Evolutionary conservation across 2,888 invertebrate genomes (phyloP).

Genomic region (Dasypogon diadema): DNA sequence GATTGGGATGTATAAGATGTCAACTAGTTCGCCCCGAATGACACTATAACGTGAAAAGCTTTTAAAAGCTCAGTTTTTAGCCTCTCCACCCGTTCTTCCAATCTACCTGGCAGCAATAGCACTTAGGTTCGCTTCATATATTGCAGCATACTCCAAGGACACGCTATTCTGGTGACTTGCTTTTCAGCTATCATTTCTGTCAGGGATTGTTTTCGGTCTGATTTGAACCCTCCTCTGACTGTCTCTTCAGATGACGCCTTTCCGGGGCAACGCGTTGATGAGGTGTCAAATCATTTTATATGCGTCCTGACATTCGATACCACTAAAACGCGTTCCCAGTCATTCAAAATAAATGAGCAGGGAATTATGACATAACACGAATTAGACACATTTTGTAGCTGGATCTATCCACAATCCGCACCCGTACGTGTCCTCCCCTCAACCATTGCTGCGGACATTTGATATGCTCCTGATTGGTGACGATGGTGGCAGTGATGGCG

Average conservation of each 20-base stretch:
- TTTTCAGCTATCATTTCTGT: constrained; percentile 23
- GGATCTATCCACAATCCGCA: constrained; percentile 12
- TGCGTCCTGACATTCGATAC: constrained; percentile 54
- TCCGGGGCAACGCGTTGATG: constrained; percentile 21
- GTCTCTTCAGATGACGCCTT: constrained; percentile 12
- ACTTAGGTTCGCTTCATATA: too few species aligned
- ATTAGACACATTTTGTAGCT: constrained; percentile 57
- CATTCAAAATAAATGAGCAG: constrained; percentile 55
- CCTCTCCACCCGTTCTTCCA: neutral
- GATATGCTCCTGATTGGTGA: constrained; percentile 51
- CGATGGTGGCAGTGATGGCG: constrained; percentile 30
- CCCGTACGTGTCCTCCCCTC: neutral
- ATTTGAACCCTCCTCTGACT: constrained; percentile 30
- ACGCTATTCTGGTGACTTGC: constrained; percentile 13
- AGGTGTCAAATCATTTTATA: constrained; percentile 53
- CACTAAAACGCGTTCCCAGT: constrained; percentile 48
- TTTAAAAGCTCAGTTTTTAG: constrained; percentile 50
- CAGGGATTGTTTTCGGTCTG: constrained; percentile 32
- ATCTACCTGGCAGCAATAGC: neutral
- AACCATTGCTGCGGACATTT: constrained; percentile 24
- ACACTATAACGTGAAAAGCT: constrained; percentile 46
- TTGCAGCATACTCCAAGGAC: neutral
- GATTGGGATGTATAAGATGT: constrained; percentile 25
- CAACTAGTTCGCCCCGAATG: constrained; percentile 45
- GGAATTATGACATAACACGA: constrained; percentile 58